Base-by-base conservation (phyloP, 2,113 vertebrate species). In the Salvator merianae region DNA sequence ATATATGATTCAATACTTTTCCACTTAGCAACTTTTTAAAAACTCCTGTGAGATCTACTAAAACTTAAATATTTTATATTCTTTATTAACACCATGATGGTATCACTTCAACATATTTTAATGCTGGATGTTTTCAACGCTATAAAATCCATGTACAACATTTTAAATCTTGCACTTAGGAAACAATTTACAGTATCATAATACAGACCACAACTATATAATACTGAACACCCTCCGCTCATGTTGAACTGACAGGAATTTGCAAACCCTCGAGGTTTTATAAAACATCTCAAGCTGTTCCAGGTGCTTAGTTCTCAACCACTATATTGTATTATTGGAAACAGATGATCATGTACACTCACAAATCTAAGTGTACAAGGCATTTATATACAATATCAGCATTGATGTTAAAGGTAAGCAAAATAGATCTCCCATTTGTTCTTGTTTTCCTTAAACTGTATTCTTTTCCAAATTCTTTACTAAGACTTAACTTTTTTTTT, bases 321-420 rank as follows among this genome's bases (percentile, higher is more conserved):
- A 74, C 68, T 77, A 71, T 26, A 74, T 30, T 90, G 91, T 87
- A 89, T 92, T 85, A 90, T 81, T 88, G 70, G 66, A 90, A 88
- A 74, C 71, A 83, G 66, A 86, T 83, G 24, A 89, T 66, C 50
- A 72, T 89, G 86, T 91, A 93, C 87, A 90, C 84, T 88, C 87
- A 86, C 90, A 92, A 90, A 20, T 12, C 84, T 88, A 65, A 70
- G 79, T 69, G 86, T 87, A 87, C 88, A 94, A 90, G 1, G 1
- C 81, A 88, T 83, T 69, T n/a, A 69, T 72, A 88, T 89, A 76
- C 24, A 32, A 47, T 79, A 90, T 63, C 90, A 92, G 85, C 88
- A 88, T 84, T 89, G 87, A 89, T 91, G 93, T 84, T 77, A 71
- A 66, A 92, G 83, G 89, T 90, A 66, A 79, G 12, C 82, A 84